Percentiles rank a stretch among this genome's conserved stretches.
Evolutionary conservation across 2,113 vertebrate genomes (phyloP).

Genomic region (Blennius ocellaris): DNA sequence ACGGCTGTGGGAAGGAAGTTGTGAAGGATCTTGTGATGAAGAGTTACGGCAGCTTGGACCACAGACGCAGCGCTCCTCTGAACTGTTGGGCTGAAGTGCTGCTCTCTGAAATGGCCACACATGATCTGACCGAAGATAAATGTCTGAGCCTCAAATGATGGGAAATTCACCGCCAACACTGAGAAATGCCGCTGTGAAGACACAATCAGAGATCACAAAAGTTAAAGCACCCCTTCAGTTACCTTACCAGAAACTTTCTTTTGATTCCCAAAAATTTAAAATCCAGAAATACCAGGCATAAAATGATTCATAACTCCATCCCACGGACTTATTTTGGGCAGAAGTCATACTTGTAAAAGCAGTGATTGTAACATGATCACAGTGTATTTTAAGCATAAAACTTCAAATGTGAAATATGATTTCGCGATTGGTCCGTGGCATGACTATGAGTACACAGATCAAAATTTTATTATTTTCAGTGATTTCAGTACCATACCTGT

Average conservation of each 20-base stretch:
- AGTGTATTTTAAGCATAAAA: background rate
- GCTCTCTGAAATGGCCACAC: conserved; percentile 79
- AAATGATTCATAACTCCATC: background rate
- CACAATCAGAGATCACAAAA: conserved; percentile 11
- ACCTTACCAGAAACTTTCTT: background rate
- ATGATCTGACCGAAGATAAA: conserved; percentile 86
- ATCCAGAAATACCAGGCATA: background rate
- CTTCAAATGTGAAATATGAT: conserved; percentile 5
- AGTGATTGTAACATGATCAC: background rate
- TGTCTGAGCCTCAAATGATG: conserved; percentile 76
- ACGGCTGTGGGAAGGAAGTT: conserved; percentile 82
- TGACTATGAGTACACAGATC: too few relatives aligned
- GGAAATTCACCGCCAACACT: conserved; percentile 86
- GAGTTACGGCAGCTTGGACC: conserved; percentile 77
- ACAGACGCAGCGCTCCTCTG: conserved; percentile 66
- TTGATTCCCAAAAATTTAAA: background rate
- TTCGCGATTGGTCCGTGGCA: background rate
- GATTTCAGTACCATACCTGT: conserved; percentile 75
- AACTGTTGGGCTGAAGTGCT: conserved; percentile 72
- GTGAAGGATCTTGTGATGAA: conserved; percentile 82
- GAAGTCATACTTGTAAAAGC: background rate
- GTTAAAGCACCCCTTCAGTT: background rate
- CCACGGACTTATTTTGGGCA: background rate
- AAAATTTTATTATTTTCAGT: too few relatives aligned
- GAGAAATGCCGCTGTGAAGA: conserved; percentile 85